These are phyloP conservation scores for Mola mola DNA, from an alignment of 2,113 vertebrate genomes.

Conservation along the genomic window DNA sequence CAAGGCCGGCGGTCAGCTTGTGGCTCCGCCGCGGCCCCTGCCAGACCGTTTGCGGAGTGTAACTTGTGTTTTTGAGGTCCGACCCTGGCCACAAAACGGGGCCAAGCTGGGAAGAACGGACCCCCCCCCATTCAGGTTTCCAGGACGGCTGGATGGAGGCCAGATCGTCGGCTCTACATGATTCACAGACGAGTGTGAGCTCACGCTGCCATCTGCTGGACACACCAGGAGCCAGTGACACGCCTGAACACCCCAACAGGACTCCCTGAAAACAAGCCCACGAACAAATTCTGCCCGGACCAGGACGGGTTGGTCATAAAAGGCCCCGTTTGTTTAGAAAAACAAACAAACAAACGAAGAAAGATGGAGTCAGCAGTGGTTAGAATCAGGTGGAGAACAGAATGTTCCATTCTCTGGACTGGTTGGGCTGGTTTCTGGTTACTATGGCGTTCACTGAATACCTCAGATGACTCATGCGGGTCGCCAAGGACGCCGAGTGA, in stretches of 20 bases:
- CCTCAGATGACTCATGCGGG: conserved; percentile 29
- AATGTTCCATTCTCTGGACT: too few species aligned
- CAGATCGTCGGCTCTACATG: conserved; percentile 57
- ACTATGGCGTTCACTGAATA: conserved; percentile 44
- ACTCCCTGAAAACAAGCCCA: not conserved
- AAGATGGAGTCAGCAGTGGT: too few species aligned
- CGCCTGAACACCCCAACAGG: accelerated
- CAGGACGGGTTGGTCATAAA: conserved; percentile 1
- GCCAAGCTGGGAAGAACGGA: not conserved
- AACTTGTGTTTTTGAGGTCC: conserved; percentile 46
- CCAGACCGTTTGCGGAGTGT: conserved; percentile 35
- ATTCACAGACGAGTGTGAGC: conserved; percentile 51
- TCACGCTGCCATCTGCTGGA: conserved; percentile 62
- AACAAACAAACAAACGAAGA: too few species aligned
- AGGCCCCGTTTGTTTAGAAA: accelerated
- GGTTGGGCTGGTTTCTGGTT: conserved; percentile 61
- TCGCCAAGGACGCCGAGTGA: not conserved
- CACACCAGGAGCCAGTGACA: too few species aligned
- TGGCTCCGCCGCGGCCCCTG: conserved; percentile 16
- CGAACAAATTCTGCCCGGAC: not conserved
- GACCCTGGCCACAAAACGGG: conserved; percentile 51
- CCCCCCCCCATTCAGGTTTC: conserved; percentile 17
- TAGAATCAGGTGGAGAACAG: too few species aligned
- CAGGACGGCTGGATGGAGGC: conserved; percentile 50
- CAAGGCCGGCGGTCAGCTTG: conserved; percentile 11